Evolutionary conservation across 2,113 vertebrate species (phyloP).

Genomic region (Hemiscyllium ocellatum): DNA sequence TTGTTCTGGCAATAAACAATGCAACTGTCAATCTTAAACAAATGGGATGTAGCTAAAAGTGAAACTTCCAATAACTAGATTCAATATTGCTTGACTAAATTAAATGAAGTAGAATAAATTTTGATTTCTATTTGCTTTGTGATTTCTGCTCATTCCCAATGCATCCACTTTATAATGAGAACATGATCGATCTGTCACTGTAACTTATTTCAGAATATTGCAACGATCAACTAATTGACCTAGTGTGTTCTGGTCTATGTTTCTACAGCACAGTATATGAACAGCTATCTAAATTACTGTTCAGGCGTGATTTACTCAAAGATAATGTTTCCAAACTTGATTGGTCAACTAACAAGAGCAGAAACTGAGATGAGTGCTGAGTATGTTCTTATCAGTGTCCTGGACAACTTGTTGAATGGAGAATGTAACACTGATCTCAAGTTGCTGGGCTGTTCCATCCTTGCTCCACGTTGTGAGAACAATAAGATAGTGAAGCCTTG

Average conservation of each 20-base stretch:
- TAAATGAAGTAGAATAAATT: background rate
- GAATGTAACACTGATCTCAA: constrained; percentile 86
- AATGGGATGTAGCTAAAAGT: background rate
- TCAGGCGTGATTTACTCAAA: constrained; percentile 66
- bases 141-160: background rate
- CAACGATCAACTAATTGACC: background rate
- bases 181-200: background rate
- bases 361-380: constrained; percentile 78
- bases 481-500: constrained; percentile 69
- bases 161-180: background rate
- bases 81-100: background rate
- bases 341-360: constrained; percentile 64
- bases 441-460: constrained; percentile 80
- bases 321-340: constrained; percentile 74
- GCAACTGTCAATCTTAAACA: background rate
- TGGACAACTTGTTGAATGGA: constrained; percentile 80
- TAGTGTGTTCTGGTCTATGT: background rate
- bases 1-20: background rate
- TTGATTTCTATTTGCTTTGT: background rate
- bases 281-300: constrained; percentile 74
- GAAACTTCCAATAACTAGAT: background rate
- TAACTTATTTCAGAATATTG: background rate
- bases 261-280: constrained; percentile 64
- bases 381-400: constrained; percentile 81
- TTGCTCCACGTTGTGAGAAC: constrained; percentile 72